Evolutionary conservation across 2,888 invertebrate genomes (phyloP), one percentile per base, ranked within the genome.

Genomic region (Cantharis nigra): DNA sequence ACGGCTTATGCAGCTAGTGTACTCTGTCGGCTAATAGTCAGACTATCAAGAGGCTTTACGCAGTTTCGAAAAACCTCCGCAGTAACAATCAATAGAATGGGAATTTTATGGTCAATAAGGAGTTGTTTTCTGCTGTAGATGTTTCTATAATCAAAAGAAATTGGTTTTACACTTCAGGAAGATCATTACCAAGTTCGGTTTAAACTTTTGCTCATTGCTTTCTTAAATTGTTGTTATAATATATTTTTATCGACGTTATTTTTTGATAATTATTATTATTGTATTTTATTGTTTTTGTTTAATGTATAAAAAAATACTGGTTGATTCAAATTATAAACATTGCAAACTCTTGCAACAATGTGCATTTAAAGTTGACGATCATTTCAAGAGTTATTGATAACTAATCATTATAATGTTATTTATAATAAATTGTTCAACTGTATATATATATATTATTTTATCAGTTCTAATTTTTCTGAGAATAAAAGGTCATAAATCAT

Each of bases 81-180:
- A 83, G 87, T 88, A 86, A 87, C 88, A 88, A 89, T 89, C 89
- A 88, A 89, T 89, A 88, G 88, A 87, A 88, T 88, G 88, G 87
- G 86, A 86, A 87, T 88, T 89, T 89, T 88, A 88, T 87, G 86
- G 86, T 86, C 87, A 86, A 88, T 89, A 88, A 89, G 87, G 84
- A 85, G 86, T 85, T 87, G 87, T 88, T 88, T 77, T 78, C 72
- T 23, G 72, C 72, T 63, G 23, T 67, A 81, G 83, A 85, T 86
- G 85, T 85, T 85, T 85, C 86, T 86, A 85, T 83, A 87, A 87
- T 86, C 86, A 86, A 85, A 86, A 86, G 67, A 74, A 69, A 74
- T 73, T 62, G 70, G 70, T 74, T 77, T 69, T 69, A 49, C 23
- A 65, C 65, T 23, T 65, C 18, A 13, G 65, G n/a, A 65, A 18